phyloP scores from a whole-genome alignment of 2,113 vertebrate genomes.

The Cariama cristata region DNA sequence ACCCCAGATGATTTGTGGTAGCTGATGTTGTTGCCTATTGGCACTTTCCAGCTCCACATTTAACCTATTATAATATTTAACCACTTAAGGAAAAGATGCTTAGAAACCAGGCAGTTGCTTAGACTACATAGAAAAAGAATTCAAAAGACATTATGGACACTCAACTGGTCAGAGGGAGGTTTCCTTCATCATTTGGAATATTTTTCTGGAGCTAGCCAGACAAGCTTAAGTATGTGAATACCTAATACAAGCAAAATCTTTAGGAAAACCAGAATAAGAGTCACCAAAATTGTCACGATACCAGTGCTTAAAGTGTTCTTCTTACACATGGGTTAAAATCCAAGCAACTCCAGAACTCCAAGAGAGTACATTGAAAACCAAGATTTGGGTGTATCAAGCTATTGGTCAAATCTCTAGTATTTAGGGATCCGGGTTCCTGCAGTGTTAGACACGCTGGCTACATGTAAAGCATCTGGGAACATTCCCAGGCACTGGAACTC shows the following conservation, averaged over 20 bases:
- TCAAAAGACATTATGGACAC: background rate
- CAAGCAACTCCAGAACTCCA: background rate
- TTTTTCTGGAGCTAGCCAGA: background rate
- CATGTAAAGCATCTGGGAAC: constrained; percentile 10
- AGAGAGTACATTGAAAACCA: background rate
- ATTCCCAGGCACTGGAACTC: constrained; percentile 9
- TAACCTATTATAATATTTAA: background rate
- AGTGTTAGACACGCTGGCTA: background rate
- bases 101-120: background rate
- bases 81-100: background rate
- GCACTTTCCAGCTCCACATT: background rate
- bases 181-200: background rate
- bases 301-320: background rate
- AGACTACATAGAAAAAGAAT: background rate
- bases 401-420: background rate
- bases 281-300: background rate
- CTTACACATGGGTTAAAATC: background rate
- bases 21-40: background rate
- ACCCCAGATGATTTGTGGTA: background rate
- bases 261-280: background rate
- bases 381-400: background rate
- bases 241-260: background rate
- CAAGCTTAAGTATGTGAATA: background rate
- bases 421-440: background rate
- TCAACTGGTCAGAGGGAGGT: background rate